Evolutionary conservation across 30 jellyfish, hydroid and myxozoan genomes (phyloP).

Genomic region (Phacellophora camtschatica): DNA sequence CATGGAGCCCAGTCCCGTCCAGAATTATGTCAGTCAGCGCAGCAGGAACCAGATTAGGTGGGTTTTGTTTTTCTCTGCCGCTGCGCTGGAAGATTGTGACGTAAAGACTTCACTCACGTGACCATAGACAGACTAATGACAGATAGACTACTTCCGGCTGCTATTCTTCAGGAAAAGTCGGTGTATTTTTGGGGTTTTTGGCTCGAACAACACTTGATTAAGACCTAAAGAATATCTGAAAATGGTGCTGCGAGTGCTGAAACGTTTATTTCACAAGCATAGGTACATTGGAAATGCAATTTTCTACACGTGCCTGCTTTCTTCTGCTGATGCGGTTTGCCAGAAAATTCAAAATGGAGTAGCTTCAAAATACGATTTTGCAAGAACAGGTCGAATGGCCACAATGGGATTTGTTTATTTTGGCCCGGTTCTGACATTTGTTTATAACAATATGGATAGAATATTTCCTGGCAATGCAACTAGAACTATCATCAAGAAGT

Average conservation of each 20-base stretch:
- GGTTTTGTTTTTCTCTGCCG: too few species aligned
- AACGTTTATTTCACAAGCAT: constrained; percentile 52
- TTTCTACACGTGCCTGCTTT: constrained; percentile 56
- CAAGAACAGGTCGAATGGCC: constrained; percentile 80
- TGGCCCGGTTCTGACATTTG: constrained; percentile 70
- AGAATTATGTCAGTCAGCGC: too few species aligned
- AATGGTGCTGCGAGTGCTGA: constrained; percentile 40
- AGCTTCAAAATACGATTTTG: constrained; percentile 40
- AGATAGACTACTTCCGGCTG: too few species aligned
- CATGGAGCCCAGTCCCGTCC: too few species aligned
- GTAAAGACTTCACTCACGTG: too few species aligned
- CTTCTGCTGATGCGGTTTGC: constrained; percentile 71
- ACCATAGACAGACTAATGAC: too few species aligned
- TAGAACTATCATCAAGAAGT: constrained; percentile 45
- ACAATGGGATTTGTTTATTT: constrained; percentile 52
- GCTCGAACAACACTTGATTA: too few species aligned
- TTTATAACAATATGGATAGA: constrained; percentile 53
- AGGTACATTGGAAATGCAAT: constrained; percentile 65
- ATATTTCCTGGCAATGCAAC: constrained; percentile 65
- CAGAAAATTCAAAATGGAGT: constrained; percentile 71
- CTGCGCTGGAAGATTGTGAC: too few species aligned
- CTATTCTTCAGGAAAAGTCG: too few species aligned
- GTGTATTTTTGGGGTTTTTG: too few species aligned
- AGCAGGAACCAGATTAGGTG: too few species aligned
- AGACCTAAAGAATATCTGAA: too few species aligned